phyloP scores from a whole-genome alignment of 2,113 vertebrate genomes.

The Columba livia region DNA sequence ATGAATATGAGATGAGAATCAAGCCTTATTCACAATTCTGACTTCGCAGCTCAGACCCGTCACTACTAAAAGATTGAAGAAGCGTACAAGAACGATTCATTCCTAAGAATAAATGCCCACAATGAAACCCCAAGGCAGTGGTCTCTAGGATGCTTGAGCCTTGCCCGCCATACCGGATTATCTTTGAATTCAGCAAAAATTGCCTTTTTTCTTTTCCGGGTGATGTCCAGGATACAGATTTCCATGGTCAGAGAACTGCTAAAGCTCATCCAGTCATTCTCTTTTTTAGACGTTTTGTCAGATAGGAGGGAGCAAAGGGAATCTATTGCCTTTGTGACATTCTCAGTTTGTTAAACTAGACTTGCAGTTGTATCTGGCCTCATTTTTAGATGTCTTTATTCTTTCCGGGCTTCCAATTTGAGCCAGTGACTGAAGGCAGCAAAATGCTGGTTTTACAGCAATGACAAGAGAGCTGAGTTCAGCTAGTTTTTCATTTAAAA shows the following conservation, averaged over 20 bases:
- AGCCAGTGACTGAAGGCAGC: neutral
- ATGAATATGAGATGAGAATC: neutral
- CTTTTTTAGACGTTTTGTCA: neutral
- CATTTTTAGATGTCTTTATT: slow-evolving; percentile 16
- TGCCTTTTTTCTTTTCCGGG: neutral
- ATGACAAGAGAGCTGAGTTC: neutral
- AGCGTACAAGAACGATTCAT: neutral
- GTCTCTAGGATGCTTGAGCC: neutral
- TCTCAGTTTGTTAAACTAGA: neutral
- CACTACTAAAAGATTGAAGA: neutral
- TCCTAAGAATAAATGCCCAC: neutral
- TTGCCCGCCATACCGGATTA: neutral
- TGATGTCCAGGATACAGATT: neutral
- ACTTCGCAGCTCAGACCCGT: neutral
- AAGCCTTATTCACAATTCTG: slow-evolving; percentile 4
- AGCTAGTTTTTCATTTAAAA: slow-evolving; percentile 27
- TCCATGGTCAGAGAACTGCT: neutral
- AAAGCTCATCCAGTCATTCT: neutral
- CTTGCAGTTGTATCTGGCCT: neutral
- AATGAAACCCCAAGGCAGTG: neutral
- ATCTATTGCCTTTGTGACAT: neutral
- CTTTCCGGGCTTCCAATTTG: slow-evolving; percentile 2
- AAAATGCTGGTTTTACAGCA: slow-evolving; percentile 15
- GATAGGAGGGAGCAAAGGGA: neutral
- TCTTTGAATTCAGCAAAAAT: neutral